Evolutionary conservation across 2,113 vertebrate species (phyloP), one percentile per base, ranked within the genome.

Genomic region (Okapia johnstoni): DNA sequence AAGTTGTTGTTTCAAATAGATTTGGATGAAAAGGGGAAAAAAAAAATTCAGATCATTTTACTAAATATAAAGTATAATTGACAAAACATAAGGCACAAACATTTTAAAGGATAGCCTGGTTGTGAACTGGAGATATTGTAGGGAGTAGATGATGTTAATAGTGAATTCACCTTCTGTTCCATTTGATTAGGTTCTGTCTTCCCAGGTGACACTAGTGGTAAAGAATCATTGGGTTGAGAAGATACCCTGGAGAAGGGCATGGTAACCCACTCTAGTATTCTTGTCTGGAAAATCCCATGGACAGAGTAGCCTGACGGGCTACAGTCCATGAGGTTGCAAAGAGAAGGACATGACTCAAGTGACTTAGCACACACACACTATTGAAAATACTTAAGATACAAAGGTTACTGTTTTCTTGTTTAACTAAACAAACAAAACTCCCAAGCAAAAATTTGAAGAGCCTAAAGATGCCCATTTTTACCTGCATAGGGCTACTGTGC

Each of bases 401-500:
- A 57, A 83, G 11, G 8, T n/a, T 36, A 58, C 54, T 25, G 0
- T 40, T 90, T 52, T 58, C 86, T 89, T 58, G 52, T 84, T 84
- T 84, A 94, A 58, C 52, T 30, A 6, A 86, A 50, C 40, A 52
- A 50, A 86, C 5, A 79, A 33, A 80, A 14, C 33, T 14, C 61
- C 54, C 43, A 52, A 19, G 43, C 25, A 50, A 63, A 90, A 76
- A 90, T 40, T 11, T 10, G n/a, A 76, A 93, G 61, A 50, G 11
- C 14, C 33, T 26, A 17, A 52, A 76, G 17, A 25, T 52, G 33
- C 36, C 15, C 40, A 23, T 48, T 17, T 80, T 30, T 70, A 36
- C 33, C 11, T 25, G 40, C 7, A 4, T 0, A 3, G 48, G n/a
- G 36, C 77, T 50, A 4, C 33, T n/a, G 40, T 36, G 6, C 2